A percentile compares a stretch with the other conserved stretches of the same genome.
Conservation (phyloP, 2,113 vertebrate genomes). For the Thermophis baileyi region DNA sequence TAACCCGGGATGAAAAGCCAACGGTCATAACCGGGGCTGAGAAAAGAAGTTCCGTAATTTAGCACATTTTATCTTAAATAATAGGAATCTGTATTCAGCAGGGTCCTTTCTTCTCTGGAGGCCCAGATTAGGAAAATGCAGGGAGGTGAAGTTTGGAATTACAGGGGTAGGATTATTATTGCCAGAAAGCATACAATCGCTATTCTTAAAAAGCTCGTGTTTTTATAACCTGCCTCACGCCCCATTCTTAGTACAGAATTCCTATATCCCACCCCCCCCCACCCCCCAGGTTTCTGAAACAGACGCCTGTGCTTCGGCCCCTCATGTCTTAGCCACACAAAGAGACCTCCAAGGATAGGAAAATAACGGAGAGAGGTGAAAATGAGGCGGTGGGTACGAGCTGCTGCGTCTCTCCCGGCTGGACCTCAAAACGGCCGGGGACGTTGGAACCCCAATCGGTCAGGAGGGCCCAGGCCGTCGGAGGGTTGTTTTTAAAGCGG, state of each 20-base stretch:
- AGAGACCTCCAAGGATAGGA: no score
- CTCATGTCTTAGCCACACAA: neutral
- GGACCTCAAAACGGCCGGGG: neutral
- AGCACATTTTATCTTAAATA: neutral
- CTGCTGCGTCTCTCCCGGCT: no score
- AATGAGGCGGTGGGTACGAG: neutral
- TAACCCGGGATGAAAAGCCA: neutral
- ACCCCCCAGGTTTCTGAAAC: neutral
- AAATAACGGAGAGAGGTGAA: neutral
- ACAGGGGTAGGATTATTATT: neutral
- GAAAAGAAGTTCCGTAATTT: neutral
- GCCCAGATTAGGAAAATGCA: neutral
- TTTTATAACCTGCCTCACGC: neutral
- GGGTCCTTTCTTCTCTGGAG: neutral
- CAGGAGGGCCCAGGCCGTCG: fast-evolving
- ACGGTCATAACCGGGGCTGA: neutral
- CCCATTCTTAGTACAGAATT: neutral
- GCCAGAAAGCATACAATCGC: neutral
- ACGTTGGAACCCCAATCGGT: no score
- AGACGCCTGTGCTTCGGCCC: neutral
- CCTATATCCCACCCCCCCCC: neutral
- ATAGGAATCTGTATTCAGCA: neutral
- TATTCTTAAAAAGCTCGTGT: neutral
- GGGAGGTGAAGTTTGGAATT: neutral
- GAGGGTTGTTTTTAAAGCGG: neutral